Percentiles rank a stretch among this genome's conserved stretches.
Evolutionary conservation across 2,113 vertebrate genomes (phyloP).

Genomic region (Orcinus orca): DNA sequence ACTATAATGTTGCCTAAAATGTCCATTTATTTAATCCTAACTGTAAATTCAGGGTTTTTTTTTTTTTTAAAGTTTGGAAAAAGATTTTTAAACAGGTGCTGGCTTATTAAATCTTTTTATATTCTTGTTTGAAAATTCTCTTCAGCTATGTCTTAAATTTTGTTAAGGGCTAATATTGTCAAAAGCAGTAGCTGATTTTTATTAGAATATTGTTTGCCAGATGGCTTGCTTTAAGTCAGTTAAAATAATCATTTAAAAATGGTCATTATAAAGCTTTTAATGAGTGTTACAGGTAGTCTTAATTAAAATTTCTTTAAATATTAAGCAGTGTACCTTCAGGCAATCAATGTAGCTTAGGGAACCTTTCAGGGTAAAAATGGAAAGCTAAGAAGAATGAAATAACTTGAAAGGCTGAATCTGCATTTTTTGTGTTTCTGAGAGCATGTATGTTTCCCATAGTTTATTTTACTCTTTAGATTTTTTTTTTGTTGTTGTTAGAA

Average conservation of each 20-base stretch:
- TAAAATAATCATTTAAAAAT: conserved; percentile 80
- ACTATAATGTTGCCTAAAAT: conserved; percentile 48
- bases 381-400: conserved; percentile 48
- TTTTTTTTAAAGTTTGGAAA: conserved; percentile 60
- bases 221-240: conserved; percentile 79
- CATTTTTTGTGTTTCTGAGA: conserved; percentile 22
- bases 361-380: conserved; percentile 55
- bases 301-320: conserved; percentile 76
- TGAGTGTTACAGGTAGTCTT: conserved; percentile 60
- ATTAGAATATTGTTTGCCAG: conserved; percentile 79
- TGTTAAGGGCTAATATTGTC: conserved; percentile 69
- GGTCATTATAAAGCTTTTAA: conserved; percentile 77
- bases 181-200: conserved; percentile 76
- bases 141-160: conserved; percentile 68
- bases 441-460: background rate
- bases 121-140: conserved; percentile 65
- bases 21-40: conserved; percentile 59
- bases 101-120: conserved; percentile 68
- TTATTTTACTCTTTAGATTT: conserved; percentile 18
- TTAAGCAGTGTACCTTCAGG: conserved; percentile 62
- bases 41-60: conserved; percentile 44
- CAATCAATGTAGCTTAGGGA: conserved; percentile 59
- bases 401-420: conserved; percentile 16
- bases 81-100: conserved; percentile 65
- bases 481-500: background rate